phyloP scores from a whole-genome alignment of 2,888 invertebrate species.

The Pandemis corylana region DNA sequence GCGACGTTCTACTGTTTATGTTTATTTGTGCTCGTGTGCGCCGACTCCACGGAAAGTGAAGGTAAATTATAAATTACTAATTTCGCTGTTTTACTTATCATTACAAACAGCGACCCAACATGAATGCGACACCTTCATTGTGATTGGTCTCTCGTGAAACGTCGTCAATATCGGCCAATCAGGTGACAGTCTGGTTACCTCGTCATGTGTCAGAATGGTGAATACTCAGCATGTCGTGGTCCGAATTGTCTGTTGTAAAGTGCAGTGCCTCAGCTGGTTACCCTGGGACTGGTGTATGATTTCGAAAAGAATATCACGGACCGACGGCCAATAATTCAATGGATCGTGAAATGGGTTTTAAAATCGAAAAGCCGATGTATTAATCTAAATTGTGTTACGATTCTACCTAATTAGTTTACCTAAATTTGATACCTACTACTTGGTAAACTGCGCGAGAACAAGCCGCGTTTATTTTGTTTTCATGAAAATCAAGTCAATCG shows the following conservation, averaged over 20 bases:
- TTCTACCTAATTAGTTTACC: too few relatives aligned
- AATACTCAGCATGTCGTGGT: too few relatives aligned
- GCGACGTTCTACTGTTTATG: slow-evolving; percentile 55
- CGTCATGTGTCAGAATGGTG: too few relatives aligned
- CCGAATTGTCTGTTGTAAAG: too few relatives aligned
- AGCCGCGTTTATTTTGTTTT: not conserved
- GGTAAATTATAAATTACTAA: slow-evolving; percentile 45
- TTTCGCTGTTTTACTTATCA: not conserved
- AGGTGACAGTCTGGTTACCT: not conserved
- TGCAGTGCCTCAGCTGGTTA: not conserved
- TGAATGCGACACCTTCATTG: not conserved
- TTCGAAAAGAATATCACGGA: too few relatives aligned
- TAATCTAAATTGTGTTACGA: too few relatives aligned
- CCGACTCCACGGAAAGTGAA: slow-evolving; percentile 52
- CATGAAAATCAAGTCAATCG: not conserved
- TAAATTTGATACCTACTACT: too few relatives aligned
- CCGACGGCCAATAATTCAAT: too few relatives aligned
- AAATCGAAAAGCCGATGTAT: too few relatives aligned
- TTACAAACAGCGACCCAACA: not conserved
- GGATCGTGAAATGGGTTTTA: too few relatives aligned
- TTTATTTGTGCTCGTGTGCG: slow-evolving; percentile 58
- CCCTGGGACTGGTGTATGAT: too few relatives aligned
- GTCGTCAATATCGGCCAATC: slow-evolving; percentile 5
- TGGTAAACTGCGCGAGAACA: too few relatives aligned
- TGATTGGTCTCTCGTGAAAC: not conserved